Conservation (phyloP, 2,888 invertebrate species). For the Drosophila tripunctata region DNA sequence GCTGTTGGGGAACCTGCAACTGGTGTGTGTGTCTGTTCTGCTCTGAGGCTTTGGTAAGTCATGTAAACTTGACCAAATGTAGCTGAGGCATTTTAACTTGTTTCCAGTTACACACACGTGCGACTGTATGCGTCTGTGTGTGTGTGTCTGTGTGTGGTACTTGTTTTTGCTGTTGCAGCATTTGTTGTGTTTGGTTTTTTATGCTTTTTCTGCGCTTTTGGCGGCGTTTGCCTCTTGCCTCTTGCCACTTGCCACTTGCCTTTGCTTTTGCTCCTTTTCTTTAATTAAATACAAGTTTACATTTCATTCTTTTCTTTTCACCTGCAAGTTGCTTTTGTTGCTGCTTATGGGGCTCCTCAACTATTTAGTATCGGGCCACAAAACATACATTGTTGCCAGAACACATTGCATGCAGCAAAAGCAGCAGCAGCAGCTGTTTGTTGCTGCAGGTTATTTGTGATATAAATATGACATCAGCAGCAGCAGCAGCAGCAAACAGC, state of each 20-base stretch:
- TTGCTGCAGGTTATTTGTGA: constrained; percentile 15
- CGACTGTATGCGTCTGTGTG: neutral
- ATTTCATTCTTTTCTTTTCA: constrained; percentile 71
- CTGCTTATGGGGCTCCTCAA: constrained; percentile 30
- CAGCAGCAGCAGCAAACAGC: too few species aligned
- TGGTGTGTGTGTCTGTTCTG: constrained; percentile 10
- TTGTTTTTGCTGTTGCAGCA: constrained; percentile 51
- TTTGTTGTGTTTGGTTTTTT: constrained; percentile 36
- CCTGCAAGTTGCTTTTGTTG: constrained; percentile 32
- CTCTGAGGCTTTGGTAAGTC: constrained; percentile 46
- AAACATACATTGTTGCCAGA: constrained; percentile 51
- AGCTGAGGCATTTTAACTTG: constrained; percentile 75
- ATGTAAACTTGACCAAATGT: constrained; percentile 77
- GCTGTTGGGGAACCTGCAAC: constrained; percentile 43
- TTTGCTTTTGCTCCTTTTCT: constrained; percentile 54
- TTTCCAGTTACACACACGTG: constrained; percentile 62
- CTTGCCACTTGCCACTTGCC: too few species aligned
- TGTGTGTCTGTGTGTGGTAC: constrained; percentile 42
- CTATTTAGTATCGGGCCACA: constrained; percentile 53
- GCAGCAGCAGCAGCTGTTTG: constrained; percentile 12
- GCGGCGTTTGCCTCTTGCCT: constrained; percentile 26
- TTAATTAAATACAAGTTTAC: constrained; percentile 78
- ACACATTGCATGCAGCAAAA: constrained; percentile 29
- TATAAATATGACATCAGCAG: constrained; percentile 42
- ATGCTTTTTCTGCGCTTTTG: constrained; percentile 29